These are phyloP conservation scores for Drosophila pachea DNA, from an alignment of 1,140 invertebrate species.

Conservation along the genomic window DNA sequence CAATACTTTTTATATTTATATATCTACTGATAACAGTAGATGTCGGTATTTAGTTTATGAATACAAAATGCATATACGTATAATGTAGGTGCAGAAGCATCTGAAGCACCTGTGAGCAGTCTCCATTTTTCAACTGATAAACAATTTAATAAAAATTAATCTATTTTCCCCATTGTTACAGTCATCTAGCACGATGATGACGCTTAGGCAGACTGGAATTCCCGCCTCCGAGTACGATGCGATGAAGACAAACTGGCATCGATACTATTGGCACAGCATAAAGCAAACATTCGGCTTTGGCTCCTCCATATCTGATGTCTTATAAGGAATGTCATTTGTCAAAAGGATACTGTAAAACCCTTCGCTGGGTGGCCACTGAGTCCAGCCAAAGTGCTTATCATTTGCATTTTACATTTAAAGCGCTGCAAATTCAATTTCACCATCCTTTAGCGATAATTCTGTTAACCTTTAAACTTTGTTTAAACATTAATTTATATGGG, in stretches of 20 bases:
- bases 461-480: slow-evolving; percentile 47
- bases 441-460: slow-evolving; percentile 56
- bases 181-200: slow-evolving; percentile 90
- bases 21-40: too few species aligned
- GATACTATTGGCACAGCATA: slow-evolving; percentile 96
- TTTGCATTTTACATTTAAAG: slow-evolving; percentile 29
- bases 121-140: too few species aligned
- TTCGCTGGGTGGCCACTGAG: slow-evolving; percentile 2
- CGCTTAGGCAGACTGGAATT: slow-evolving; percentile 88
- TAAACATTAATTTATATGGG: slow-evolving; percentile 9
- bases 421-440: slow-evolving; percentile 46
- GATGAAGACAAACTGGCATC: slow-evolving; percentile 92
- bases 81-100: too few species aligned
- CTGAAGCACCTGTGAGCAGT: too few species aligned
- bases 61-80: not conserved
- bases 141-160: not conserved
- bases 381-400: slow-evolving; percentile 16
- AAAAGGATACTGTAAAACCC: too few species aligned
- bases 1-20: too few species aligned
- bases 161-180: slow-evolving; percentile 64
- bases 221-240: slow-evolving; percentile 88
- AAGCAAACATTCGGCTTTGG: slow-evolving; percentile 96
- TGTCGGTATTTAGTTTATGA: not conserved
- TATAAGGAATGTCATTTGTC: slow-evolving; percentile 43
- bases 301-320: slow-evolving; percentile 80